These are phyloP conservation scores for Tichodroma muraria DNA, from an alignment of 2,113 vertebrate species.

Conservation along the genomic window DNA sequence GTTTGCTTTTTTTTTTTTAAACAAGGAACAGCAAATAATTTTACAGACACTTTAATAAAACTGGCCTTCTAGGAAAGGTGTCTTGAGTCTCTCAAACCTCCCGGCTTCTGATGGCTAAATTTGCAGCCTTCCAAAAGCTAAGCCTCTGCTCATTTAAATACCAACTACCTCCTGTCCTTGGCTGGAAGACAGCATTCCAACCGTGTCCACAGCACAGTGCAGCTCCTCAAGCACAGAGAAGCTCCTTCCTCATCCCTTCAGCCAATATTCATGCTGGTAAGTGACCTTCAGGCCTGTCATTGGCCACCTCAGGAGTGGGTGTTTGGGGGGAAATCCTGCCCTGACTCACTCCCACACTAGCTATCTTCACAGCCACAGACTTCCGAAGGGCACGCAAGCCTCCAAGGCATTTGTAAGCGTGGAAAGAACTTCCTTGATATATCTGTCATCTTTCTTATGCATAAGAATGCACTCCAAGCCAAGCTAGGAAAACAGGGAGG, in stretches of 20 bases:
- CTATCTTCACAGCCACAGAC: constrained; percentile 58
- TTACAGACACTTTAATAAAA: not conserved
- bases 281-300: not conserved
- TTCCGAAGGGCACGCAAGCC: constrained; percentile 45
- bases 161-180: not conserved
- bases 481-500: constrained; percentile 28
- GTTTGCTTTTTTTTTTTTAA: not conserved
- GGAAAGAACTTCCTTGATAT: constrained; percentile 46
- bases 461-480: constrained; percentile 23
- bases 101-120: not conserved
- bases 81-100: not conserved
- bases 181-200: not conserved
- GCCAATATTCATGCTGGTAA: not conserved
- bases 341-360: constrained; percentile 24
- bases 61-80: not conserved
- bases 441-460: constrained; percentile 45
- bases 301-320: not conserved
- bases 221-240: not conserved
- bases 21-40: not conserved
- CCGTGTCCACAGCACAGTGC: rapidly evolving
- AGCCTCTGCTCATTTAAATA: constrained; percentile 1
- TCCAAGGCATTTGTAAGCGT: not conserved
- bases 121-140: not conserved
- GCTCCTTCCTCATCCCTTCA: not conserved
- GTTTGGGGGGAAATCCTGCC: constrained; percentile 29